Evolutionary conservation across 2,113 vertebrate genomes (phyloP), one percentile per base, ranked within the genome.

Genomic region (Hippocampus abdominalis): DNA sequence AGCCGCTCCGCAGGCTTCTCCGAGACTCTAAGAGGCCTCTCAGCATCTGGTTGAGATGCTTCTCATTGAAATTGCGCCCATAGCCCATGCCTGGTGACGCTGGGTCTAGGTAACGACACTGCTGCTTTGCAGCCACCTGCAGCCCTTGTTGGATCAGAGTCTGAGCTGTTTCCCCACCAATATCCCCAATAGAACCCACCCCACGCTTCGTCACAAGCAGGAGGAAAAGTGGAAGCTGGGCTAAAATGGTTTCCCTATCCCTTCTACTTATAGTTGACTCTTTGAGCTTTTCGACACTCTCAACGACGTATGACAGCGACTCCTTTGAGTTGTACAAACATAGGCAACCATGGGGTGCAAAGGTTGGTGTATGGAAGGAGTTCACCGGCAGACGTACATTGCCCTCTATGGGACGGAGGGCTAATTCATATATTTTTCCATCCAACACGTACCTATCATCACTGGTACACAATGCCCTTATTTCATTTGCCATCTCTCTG

Each of bases 241-340:
- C 82, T 78, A 89, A 63, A 78, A 94, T 93, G 67, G 92, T 94
- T 18, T 97, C 96, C 77, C 93, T 88, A 72, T 96, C 97, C 77
- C 93, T 89, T 73, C 95, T 82, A 27, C 94, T 92, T 3, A 94
- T 48, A 0, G 94, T 94, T 2, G 92, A 94, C 81, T 97, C 95
- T 2, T 94, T 86, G 69, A 95, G 93, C 84, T 94, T 98, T 69
- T 99, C 97, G 74, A 99, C 90, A 84, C 96, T 97, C 75, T 99
- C 97, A 29, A 95, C 92, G 49, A 99, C 94, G 16, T 99, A 99
- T 8, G 94, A 95, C 4, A 99, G 80, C 0, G 97, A 98, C 66
- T 99, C 96, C 87, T 97, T 98, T 12, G 97, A 98, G 86, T 98
- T 98, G 85, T 99, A 99, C 69, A 98, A 94, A 90, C 96, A 98